Evolutionary conservation across 2,888 invertebrate species (phyloP).

Genomic region (Anodontia alba): DNA sequence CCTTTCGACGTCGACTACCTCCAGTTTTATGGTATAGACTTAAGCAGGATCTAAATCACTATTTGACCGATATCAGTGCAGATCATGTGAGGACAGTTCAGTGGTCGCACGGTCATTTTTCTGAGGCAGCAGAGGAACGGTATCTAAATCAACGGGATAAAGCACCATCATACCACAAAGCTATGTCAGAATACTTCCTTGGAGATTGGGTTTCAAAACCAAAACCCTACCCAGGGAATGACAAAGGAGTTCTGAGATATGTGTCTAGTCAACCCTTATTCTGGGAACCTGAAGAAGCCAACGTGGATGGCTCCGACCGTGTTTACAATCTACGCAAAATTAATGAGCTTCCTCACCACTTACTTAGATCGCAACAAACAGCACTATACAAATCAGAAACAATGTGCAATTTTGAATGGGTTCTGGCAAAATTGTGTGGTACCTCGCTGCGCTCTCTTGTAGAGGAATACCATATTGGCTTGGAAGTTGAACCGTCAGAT

Average conservation of each 20-base stretch:
- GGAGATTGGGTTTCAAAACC: conserved; percentile 78
- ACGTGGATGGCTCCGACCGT: conserved; percentile 59
- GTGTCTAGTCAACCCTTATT: conserved; percentile 75
- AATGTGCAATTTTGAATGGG: conserved; percentile 91
- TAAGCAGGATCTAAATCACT: conserved; percentile 68
- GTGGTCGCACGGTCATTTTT: conserved; percentile 89
- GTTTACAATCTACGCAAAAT: conserved; percentile 91
- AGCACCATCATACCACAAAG: conserved; percentile 83
- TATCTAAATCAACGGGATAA: conserved; percentile 86
- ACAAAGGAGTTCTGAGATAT: conserved; percentile 66
- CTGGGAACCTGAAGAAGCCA: conserved; percentile 63
- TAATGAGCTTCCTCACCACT: conserved; percentile 93
- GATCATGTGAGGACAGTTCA: conserved; percentile 85
- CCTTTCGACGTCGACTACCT: conserved; percentile 76
- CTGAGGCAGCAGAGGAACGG: conserved; percentile 88
- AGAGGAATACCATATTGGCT: conserved; percentile 89
- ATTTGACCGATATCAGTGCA: conserved; percentile 71
- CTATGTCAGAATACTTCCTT: conserved; percentile 82
- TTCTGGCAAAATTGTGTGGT: conserved; percentile 92
- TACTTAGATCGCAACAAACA: conserved; percentile 87
- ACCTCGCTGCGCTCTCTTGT: conserved; percentile 91
- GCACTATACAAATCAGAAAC: conserved; percentile 88
- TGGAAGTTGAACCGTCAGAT: conserved; percentile 77
- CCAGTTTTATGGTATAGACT: conserved; percentile 78
- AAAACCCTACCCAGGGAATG: conserved; percentile 76